phyloP scores from a whole-genome alignment of 1,140 invertebrate species.

The Drosophila elegans region DNA sequence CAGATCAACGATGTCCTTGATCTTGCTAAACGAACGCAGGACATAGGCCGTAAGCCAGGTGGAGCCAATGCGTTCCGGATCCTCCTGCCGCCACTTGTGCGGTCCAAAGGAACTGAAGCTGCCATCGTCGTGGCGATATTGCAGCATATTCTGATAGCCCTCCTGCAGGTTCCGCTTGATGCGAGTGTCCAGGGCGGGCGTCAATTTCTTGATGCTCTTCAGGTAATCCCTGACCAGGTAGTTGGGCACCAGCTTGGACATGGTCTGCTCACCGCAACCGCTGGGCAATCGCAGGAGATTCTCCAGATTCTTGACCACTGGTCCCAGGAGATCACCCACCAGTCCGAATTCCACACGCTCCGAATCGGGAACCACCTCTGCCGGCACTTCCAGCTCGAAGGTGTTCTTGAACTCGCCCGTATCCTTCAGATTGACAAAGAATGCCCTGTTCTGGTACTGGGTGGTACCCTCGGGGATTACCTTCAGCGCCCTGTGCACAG shows the following conservation, averaged over 20 bases:
- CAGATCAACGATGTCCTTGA: conserved; percentile 91
- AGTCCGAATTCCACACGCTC: conserved; percentile 90
- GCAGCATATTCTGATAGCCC: conserved; percentile 97
- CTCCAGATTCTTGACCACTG: conserved; percentile 90
- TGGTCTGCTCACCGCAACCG: conserved; percentile 98
- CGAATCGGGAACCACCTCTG: conserved; percentile 89
- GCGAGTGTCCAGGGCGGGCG: conserved; percentile 88
- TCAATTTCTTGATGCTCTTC: conserved; percentile 74
- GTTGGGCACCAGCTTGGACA: conserved; percentile 96
- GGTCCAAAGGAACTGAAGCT: conserved; percentile 97
- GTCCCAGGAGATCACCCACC: conserved; percentile 91
- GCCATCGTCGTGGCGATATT: conserved; percentile 94
- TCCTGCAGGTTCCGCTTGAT: conserved; percentile 91
- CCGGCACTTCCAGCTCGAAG: conserved; percentile 89
- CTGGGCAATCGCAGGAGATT: conserved; percentile 93
- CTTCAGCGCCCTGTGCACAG: conserved; percentile 89
- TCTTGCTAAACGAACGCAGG: conserved; percentile 93
- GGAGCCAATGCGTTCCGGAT: conserved; percentile 88
- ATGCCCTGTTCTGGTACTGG: conserved; percentile 90
- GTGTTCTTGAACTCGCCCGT: conserved; percentile 86
- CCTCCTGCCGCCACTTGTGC: conserved; percentile 64
- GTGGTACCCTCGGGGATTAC: conserved; percentile 93
- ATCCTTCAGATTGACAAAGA: conserved; percentile 91
- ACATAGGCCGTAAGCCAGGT: conserved; percentile 99
- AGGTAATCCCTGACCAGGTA: conserved; percentile 93